Base-by-base conservation (phyloP, 2,888 invertebrate genomes). In the Opisthograptis luteolata region DNA sequence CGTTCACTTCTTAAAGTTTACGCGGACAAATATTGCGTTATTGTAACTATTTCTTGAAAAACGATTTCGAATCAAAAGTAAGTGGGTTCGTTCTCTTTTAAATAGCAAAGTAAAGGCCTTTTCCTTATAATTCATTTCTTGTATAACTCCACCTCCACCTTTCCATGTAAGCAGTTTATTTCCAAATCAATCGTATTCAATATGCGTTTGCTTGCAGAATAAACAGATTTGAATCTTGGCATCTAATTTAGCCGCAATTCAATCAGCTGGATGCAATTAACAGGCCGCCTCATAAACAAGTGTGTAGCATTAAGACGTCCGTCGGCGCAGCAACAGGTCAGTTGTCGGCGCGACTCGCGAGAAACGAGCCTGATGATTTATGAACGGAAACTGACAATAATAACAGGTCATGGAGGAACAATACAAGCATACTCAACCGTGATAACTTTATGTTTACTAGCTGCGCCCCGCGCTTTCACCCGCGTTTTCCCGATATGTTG, bases 1-100 rank as follows among this genome's bases (percentile, higher is more conserved):
- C 84, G 81, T 77, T 59, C 41, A 59, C 57, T 58, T 55, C 48
- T 51, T 52, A 62, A 59, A 61, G 49, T 63, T 62, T 56, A 60
- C 60, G 57, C 51, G 60, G 47, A 47, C 55, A 61, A 62, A 49
- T 57, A 57, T 43, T 46, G 51, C 57, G 34, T 55, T 56, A 49
- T 52, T 51, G 51, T 51, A 51, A 59, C 61, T 62, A 62, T 47
- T 55, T 55, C 47, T 41, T 41, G 48, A 39, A 17, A 40, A 51
- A 41, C 41, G 22, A 41, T 17, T 14, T 10, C 20, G 5, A 31
- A 12, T 22, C 10, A 36, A 41, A 43, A 36, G 30, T 37, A n/a
- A 10, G 3, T 20, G 30, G 44, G 41, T 36, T 41, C 40, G 37
- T 39, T 37, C 27, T n/a, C 24, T 45, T 45, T 42, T 28, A 45